These are phyloP conservation scores for Caenorhabditis elegans DNA, from an alignment of 1,140 invertebrate genomes.

Conservation along the genomic window WBcel235 BX284603.4:9205501-9206000, in stretches of 20 bases:
- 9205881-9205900: conserved; percentile 18
- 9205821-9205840: conserved; percentile 22
- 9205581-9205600: conserved; percentile 48
- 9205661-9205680: conserved; percentile 30
- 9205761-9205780: conserved; percentile 41
- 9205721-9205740: conserved; percentile 50
- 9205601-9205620: conserved; percentile 46
- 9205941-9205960: too few relatives aligned
- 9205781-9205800: conserved; percentile 40
- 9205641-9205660: conserved; percentile 49
- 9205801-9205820: conserved; percentile 43
- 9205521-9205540: too few relatives aligned
- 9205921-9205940: neutral
- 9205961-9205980: too few relatives aligned
- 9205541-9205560: too few relatives aligned
- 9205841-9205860: conserved; percentile 16
- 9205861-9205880: neutral
- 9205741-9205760: conserved; percentile 47
- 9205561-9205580: too few relatives aligned
- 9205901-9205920: conserved; percentile 33
- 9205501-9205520: too few relatives aligned
- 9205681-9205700: neutral
- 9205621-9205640: conserved; percentile 45
- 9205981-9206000: neutral
- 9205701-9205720: conserved; percentile 23